Evolutionary conservation across 2,888 invertebrate genomes (phyloP), one percentile per base, ranked within the genome.

Genomic region (Hipparchia semele): DNA sequence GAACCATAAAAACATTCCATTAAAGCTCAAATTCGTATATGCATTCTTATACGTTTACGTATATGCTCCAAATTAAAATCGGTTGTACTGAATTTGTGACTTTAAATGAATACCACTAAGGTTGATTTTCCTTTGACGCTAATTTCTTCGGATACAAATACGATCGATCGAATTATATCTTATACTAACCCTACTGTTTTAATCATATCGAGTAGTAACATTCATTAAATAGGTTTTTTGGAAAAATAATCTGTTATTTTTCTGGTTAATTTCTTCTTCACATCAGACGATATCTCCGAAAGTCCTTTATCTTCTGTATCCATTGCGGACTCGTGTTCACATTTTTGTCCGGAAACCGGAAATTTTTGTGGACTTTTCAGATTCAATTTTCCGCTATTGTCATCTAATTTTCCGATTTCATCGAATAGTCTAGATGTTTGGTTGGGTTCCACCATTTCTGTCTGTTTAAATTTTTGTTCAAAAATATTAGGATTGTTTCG

Each of bases 171-270:
- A 23, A 23, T 23, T 23, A 23, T 23, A 23, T 23, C 23, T 23
- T 23, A 23, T 23, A 23, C 23, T 23, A 23, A 23, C 23, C 23
- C 23, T 23, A 23, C 39, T 39, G 39, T 39, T 39, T 39, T 39
- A 39, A 39, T 5, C 13, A 6, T 4, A 13, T 23, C 8, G 1
- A 9, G 13, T 3, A 8, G 23, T 53, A 8, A n/a, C 13, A 45
- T 54, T 61, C 23, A 46, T 56, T 64, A 70, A 62, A 46, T 33
- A 70, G 85, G 75, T 77, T 88, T 90, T 79, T 88, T 91, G 75
- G 84, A 82, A 75, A 92, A 94, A 78, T 91, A 93, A 79, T 93
- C 92, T 0, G 94, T 92, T 45, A 94, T 94, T 85, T 91, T 92
- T 70, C 80, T 88, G 8, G 84, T 81, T 7, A 89, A 82, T 77